Evolutionary conservation across 2,797 vertebrate species (phyloP).

Genomic region (Neosilurus mollespiculum): DNA sequence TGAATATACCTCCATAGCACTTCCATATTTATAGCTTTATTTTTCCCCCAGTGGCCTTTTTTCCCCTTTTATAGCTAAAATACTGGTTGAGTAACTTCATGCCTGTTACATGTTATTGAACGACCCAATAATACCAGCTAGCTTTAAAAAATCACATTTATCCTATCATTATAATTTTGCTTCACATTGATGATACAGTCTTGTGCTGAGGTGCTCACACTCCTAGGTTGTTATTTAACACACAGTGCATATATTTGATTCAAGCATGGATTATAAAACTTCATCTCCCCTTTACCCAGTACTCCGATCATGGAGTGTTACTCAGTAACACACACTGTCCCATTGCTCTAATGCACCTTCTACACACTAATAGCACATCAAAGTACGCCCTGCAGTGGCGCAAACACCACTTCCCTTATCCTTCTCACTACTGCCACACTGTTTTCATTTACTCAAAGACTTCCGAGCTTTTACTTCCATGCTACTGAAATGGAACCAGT

Average conservation of each 20-base stretch:
- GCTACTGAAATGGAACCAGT: background rate
- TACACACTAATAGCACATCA: constrained; percentile 54
- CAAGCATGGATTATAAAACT: constrained; percentile 57
- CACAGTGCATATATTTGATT: constrained; percentile 26
- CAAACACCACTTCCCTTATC: constrained; percentile 19
- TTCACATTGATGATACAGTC: background rate
- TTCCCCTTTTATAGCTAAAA: background rate
- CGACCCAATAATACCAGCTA: background rate
- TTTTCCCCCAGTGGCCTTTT: background rate
- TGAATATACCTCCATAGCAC: background rate
- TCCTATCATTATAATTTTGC: background rate
- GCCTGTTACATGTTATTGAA: background rate
- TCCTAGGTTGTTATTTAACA: constrained; percentile 25
- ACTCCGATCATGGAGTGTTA: constrained; percentile 48
- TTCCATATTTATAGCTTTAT: background rate
- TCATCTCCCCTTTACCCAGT: constrained; percentile 39
- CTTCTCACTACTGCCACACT: background rate
- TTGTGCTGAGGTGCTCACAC: background rate
- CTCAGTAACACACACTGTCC: constrained; percentile 45
- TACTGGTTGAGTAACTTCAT: background rate
- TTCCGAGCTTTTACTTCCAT: background rate
- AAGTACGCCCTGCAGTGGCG: constrained; percentile 46
- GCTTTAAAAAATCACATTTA: background rate
- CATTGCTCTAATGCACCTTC: constrained; percentile 50
- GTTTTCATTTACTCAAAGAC: constrained; percentile 6